These are phyloP conservation scores for Aplysina aerophoba DNA, from an alignment of 37 sponge, comb jelly and placozoan species.

Conservation along the genomic window DNA sequence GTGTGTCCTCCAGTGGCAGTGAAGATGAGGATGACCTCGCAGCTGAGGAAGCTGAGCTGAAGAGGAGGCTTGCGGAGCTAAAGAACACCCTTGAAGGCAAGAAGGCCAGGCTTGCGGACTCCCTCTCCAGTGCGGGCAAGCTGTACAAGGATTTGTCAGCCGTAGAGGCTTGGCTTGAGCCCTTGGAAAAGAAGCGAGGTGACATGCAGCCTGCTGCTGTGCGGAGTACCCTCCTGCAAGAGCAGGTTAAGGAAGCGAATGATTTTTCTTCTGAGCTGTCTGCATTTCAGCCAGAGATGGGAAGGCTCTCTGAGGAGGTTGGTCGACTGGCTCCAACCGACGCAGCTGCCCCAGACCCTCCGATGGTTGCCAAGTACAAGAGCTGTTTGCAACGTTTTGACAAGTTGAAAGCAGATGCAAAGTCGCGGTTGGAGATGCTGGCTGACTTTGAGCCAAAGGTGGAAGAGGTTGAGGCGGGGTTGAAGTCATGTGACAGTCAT, in stretches of 20 bases:
- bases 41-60: conserved; percentile 3
- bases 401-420: not conserved
- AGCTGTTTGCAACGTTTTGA: not conserved
- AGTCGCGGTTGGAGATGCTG: conserved; percentile 1
- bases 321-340: not conserved
- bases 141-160: conserved; percentile 33
- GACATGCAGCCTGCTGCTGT: conserved; percentile 27
- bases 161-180: conserved; percentile 42
- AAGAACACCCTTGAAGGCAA: conserved; percentile 27
- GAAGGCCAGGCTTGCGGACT: conserved; percentile 39
- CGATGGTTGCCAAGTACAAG: not conserved
- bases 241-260: conserved; percentile 16
- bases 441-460: conserved; percentile 13
- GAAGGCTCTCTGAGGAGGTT: not conserved
- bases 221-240: not conserved
- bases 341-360: not conserved
- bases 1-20: not conserved
- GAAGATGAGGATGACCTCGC: conserved; percentile 29
- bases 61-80: conserved; percentile 31
- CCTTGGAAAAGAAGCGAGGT: conserved; percentile 32
- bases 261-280: conserved; percentile 4
- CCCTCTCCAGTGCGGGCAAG: not conserved
- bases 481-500: conserved; percentile 3
- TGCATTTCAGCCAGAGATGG: conserved; percentile 14
- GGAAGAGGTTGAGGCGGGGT: conserved; percentile 6